These are phyloP conservation scores for Copidosoma floridanum DNA, from an alignment of 1,140 invertebrate genomes.

Conservation along the genomic window DNA sequence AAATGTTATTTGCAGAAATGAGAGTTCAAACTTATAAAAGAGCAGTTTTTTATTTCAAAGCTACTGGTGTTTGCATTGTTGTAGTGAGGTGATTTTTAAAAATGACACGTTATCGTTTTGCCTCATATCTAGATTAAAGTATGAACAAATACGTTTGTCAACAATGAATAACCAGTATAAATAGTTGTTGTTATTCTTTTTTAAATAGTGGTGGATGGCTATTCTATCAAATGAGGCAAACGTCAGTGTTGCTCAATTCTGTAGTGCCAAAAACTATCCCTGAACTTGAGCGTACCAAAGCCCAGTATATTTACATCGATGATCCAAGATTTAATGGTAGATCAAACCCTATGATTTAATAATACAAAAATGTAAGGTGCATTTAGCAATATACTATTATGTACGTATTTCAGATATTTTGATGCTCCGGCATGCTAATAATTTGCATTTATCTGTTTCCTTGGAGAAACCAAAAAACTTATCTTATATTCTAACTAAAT, in stretches of 20 bases:
- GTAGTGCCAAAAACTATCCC: slow-evolving; percentile 43
- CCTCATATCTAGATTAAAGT: too few relatives aligned
- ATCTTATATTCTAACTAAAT: slow-evolving; percentile 36
- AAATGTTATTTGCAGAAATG: slow-evolving; percentile 26
- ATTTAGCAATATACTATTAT: too few relatives aligned
- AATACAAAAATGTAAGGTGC: too few relatives aligned
- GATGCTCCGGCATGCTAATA: slow-evolving; percentile 36
- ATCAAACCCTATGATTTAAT: too few relatives aligned
- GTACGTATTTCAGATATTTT: slow-evolving; percentile 39
- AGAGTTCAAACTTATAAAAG: slow-evolving; percentile 25
- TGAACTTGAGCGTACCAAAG: slow-evolving; percentile 42
- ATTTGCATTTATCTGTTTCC: slow-evolving; percentile 36
- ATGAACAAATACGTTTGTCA: slow-evolving; percentile 1
- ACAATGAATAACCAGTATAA: slow-evolving; percentile 1
- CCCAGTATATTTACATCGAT: slow-evolving; percentile 54
- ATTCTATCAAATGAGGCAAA: slow-evolving; percentile 47
- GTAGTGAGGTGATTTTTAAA: slow-evolving; percentile 42
- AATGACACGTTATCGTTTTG: slow-evolving; percentile 8
- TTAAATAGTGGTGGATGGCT: slow-evolving; percentile 46
- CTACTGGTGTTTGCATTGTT: slow-evolving; percentile 40
- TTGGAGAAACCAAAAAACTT: slow-evolving; percentile 34
- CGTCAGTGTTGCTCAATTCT: slow-evolving; percentile 41
- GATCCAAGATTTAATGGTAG: slow-evolving; percentile 50
- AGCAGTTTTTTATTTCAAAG: slow-evolving; percentile 43
- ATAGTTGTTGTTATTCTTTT: slow-evolving; percentile 16